Base-by-base conservation (phyloP, 2,113 vertebrate genomes). In the Orientallactaga bullata region DNA sequence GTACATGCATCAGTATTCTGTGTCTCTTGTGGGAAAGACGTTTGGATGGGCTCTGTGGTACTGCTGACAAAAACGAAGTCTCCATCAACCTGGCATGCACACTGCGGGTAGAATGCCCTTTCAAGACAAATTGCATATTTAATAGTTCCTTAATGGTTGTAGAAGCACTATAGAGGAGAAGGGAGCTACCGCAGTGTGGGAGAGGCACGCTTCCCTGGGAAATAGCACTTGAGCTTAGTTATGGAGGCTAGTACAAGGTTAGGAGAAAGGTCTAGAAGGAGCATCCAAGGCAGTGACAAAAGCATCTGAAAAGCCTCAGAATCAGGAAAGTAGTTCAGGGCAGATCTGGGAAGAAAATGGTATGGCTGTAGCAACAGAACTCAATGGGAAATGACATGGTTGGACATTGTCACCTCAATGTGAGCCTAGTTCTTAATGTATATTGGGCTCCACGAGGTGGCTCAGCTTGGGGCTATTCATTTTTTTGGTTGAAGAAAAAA, bases 401-500 rank as follows among this genome's bases (percentile, higher is more conserved):
- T 28, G 32, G 65, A 23, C 15, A 0, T n/a, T 17, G 0, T 32
- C 32, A 32, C 26, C 26, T 39, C 30, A 28, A 26, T 23, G 1
- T 5, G 0, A 1, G 3, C 2, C 72, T n/a, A 55, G 24, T 55
- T 16, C 17, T 1, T 78, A 21, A 7, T 63, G 0, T 18, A 30
- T 78, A 7, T 21, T n/a, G 12, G 71, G 1, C 6, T 74, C 13
- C 58, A 26, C 42, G 2, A 5, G 9, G 18, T 69, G 61, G 28
- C 28, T 87, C 35, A 24, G 32, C 20, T 21, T 37, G 15, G 4
- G 17, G 13, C 11, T 78, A 72, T 63, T 72, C 16, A 12, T 47
- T 47, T 81, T 91, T 90, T 35, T 51, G 7, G 4, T 16, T 71
- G 32, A 51, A 95, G 71, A 35, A n/a, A 60, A 83, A 66, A 88